phyloP scores from a whole-genome alignment of 1,140 invertebrate genomes.

The Drosophila fuyamai region DNA sequence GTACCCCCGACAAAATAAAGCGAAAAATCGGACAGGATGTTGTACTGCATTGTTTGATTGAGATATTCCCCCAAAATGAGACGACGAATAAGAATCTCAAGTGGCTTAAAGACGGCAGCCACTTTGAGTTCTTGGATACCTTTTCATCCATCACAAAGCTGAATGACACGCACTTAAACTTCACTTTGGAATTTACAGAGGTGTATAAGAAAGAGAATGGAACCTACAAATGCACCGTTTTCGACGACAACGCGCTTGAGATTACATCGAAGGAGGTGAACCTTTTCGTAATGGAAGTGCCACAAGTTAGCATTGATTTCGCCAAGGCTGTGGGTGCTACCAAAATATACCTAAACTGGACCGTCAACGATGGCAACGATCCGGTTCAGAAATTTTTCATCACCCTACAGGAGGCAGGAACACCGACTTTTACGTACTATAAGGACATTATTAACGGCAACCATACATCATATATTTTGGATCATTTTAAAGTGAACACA shows the following conservation, averaged over 20 bases:
- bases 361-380: conserved; percentile 90
- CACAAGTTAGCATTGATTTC: conserved; percentile 89
- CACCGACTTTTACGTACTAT: conserved; percentile 85
- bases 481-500: conserved; percentile 87
- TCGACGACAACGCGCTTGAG: conserved; percentile 59
- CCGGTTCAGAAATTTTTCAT: conserved; percentile 89
- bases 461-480: conserved; percentile 88
- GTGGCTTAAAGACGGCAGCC: conserved; percentile 87
- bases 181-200: conserved; percentile 86
- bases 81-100: conserved; percentile 81
- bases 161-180: conserved; percentile 87
- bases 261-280: conserved; percentile 62
- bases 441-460: conserved; percentile 86
- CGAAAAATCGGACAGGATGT: conserved; percentile 85
- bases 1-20: conserved; percentile 84
- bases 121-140: conserved; percentile 75
- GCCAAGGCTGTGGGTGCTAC: conserved; percentile 90
- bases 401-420: conserved; percentile 87
- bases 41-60: conserved; percentile 86
- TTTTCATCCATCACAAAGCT: conserved; percentile 75
- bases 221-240: conserved; percentile 86
- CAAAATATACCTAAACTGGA: conserved; percentile 93
- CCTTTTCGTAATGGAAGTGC: conserved; percentile 89
- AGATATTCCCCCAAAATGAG: conserved; percentile 87
- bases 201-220: conserved; percentile 89